These are phyloP conservation scores for Rana temporaria DNA, from an alignment of 2,113 vertebrate species.

Conservation along the genomic window DNA sequence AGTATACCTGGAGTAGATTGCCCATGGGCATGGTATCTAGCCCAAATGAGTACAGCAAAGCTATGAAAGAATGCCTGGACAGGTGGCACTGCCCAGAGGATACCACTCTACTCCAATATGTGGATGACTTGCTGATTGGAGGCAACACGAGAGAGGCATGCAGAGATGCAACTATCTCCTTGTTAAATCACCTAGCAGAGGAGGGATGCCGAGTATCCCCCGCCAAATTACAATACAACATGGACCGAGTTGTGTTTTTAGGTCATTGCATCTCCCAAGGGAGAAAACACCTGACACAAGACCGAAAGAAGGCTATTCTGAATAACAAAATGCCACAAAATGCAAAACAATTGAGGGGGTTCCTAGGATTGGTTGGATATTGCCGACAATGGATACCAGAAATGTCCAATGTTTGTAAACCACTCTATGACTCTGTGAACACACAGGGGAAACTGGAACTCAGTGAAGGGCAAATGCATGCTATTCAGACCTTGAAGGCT, in stretches of 20 bases:
- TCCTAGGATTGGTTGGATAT: background rate
- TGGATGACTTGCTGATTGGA: background rate
- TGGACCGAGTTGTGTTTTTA: background rate
- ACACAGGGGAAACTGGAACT: background rate
- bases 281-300: background rate
- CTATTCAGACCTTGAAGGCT: background rate
- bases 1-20: background rate
- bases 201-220: background rate
- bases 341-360: background rate
- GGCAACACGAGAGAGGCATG: background rate
- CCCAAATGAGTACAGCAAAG: background rate
- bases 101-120: background rate
- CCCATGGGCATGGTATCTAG: background rate
- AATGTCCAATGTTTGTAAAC: background rate
- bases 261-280: background rate
- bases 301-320: background rate
- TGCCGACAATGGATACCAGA: background rate
- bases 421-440: background rate
- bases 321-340: background rate
- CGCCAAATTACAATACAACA: background rate
- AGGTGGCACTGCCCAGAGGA: background rate
- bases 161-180: background rate
- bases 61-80: background rate
- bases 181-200: background rate
- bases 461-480: background rate